Base-by-base conservation (phyloP, 2,888 invertebrate species). In the Tipula confusa region DNA sequence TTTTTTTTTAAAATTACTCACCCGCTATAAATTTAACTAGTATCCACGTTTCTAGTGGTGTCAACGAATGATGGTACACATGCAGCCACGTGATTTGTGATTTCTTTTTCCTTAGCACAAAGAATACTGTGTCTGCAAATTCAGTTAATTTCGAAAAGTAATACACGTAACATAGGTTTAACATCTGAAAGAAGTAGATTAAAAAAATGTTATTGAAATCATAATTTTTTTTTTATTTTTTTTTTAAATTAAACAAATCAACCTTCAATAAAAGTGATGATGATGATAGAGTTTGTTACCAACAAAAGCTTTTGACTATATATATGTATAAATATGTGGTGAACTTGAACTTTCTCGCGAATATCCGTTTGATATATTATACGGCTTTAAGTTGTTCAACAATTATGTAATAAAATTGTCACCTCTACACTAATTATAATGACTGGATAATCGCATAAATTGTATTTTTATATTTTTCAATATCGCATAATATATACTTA, bases 11-110 rank as follows among this genome's bases (percentile, higher is more conserved):
- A 64, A 24, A 64, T 28, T 9, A 87, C 87, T 86, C 84, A 86
- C 96, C 96, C 85, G 93, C 92, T 87, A 93, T 93, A 88, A 96
- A 98, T 89, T 97, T 97, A 11, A 97, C 95, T 31, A 95, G 94
- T 83, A 96, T 95, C 98, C 98, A 98, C 83, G 96, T 95, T 87
- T 96, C 94, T 91, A 97, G 92, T 0, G 97, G 97, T 94, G 98
- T 98, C 85, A 97, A 94, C 1, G 97, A 96, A 88, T 98, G 98
- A 89, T 98, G 98, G 88, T 97, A 97, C 87, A 98, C 92, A 88
- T 98, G 98, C 84, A 98, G 92, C 89, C 96, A 96, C 1, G 96
- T 95, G 83, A 98, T 94, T 90, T 98, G 98, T 38, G 93, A 92
- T 85, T 96, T 93, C 88, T 98, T 98, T 90, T 98, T 98, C 84